Conservation (phyloP, 2,797 vertebrate species). For the Otolemur crassicaudatus region DNA sequence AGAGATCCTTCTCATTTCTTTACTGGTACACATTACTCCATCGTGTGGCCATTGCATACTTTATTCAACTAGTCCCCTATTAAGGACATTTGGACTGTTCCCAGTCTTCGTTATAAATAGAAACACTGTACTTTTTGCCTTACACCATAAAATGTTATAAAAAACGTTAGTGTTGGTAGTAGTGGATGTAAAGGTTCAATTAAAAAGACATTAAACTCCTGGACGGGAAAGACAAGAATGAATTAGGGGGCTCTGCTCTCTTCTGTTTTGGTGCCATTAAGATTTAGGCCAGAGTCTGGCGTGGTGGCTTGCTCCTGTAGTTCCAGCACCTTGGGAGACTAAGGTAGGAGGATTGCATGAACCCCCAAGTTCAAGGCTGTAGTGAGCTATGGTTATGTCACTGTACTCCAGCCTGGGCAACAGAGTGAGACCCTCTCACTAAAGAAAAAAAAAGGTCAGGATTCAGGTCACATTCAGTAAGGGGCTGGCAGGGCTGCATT, state of each 20-base stretch:
- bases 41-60: background rate
- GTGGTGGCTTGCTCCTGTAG: background rate
- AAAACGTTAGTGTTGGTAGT: slow-evolving; percentile 16
- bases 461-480: background rate
- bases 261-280: background rate
- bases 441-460: background rate
- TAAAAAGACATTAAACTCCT: background rate
- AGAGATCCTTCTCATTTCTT: background rate
- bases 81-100: slow-evolving; percentile 9
- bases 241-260: background rate
- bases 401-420: too few species aligned
- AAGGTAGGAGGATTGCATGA: background rate
- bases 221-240: background rate
- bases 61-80: background rate
- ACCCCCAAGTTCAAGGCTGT: background rate
- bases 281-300: background rate
- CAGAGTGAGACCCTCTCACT: background rate
- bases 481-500: background rate
- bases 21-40: background rate
- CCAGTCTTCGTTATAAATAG: slow-evolving; percentile 10
- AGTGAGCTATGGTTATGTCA: background rate
- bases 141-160: background rate
- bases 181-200: background rate
- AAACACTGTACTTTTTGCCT: background rate
- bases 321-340: background rate